Percentiles rank a stretch among this genome's conserved stretches.
These are phyloP conservation scores for Polymixis flavicincta DNA, from an alignment of 2,888 invertebrate species.

Conservation along the genomic window DNA sequence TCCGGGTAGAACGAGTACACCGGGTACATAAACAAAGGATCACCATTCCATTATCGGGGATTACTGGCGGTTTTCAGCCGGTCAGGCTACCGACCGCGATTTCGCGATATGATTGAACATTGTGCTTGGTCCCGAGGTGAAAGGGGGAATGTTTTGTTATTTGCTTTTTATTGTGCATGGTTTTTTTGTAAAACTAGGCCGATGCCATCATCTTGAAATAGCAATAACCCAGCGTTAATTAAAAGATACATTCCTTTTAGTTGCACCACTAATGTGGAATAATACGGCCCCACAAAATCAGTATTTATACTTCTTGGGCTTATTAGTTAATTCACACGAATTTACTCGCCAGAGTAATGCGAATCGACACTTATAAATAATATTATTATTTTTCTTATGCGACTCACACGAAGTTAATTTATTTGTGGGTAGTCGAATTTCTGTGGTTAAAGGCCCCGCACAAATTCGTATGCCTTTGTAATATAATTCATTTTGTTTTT, in stretches of 20 bases:
- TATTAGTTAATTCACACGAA: too few species aligned
- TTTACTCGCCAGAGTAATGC: too few species aligned
- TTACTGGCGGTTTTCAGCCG: conserved; percentile 54
- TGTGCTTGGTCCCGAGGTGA: conserved; percentile 21
- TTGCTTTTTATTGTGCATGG: not conserved
- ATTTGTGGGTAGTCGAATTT: too few species aligned
- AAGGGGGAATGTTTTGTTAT: not conserved
- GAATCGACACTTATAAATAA: too few species aligned
- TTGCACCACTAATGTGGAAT: not conserved
- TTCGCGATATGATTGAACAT: conserved; percentile 38
- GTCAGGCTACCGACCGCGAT: conserved; percentile 39
- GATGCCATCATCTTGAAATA: not conserved
- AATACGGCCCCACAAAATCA: not conserved
- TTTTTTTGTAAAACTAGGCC: not conserved
- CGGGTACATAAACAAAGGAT: conserved; percentile 61
- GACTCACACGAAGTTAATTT: too few species aligned
- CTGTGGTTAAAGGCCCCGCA: too few species aligned
- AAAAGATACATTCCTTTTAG: not conserved
- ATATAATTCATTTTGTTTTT: too few species aligned
- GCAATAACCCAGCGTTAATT: not conserved
- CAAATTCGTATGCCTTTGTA: too few species aligned
- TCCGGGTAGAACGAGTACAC: conserved; percentile 27
- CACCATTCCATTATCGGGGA: conserved; percentile 65
- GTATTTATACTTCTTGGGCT: too few species aligned
- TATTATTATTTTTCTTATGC: too few species aligned